Evolutionary conservation across 2,797 vertebrate genomes (phyloP).

Genomic region (Clarias laeviceps): DNA sequence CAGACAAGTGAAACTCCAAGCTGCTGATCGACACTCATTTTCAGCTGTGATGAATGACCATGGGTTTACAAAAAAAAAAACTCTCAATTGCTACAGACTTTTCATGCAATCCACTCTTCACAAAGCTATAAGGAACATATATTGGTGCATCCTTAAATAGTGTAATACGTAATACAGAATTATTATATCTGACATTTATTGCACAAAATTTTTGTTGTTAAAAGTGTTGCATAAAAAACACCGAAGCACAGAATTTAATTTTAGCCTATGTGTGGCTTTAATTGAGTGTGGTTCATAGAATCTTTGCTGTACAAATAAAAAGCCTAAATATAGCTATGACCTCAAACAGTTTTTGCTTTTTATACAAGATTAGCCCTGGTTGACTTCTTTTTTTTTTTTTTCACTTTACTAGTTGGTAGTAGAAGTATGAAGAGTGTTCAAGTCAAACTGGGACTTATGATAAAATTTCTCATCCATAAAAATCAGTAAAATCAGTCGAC

Average conservation of each 20-base stretch:
- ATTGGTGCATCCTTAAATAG: background rate
- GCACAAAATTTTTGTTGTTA: background rate
- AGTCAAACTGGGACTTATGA: no score
- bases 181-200: background rate
- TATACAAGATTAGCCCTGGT: no score
- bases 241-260: background rate
- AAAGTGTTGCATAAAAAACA: background rate
- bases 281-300: background rate
- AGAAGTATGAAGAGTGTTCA: no score
- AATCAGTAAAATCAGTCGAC: no score
- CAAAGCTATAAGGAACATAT: background rate
- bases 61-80: background rate
- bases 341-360: background rate
- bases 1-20: background rate
- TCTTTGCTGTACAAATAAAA: constrained; percentile 2
- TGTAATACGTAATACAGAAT: background rate
- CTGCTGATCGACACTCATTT: constrained; percentile 10
- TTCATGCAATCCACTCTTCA: background rate
- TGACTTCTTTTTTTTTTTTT: background rate
- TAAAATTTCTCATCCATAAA: no score
- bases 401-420: no score
- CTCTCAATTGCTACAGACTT: background rate
- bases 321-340: background rate
- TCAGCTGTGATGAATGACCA: background rate
- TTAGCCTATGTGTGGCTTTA: background rate